Evolutionary conservation across 1,140 invertebrate genomes (phyloP).

Genomic region (Drosophila repletoides): DNA sequence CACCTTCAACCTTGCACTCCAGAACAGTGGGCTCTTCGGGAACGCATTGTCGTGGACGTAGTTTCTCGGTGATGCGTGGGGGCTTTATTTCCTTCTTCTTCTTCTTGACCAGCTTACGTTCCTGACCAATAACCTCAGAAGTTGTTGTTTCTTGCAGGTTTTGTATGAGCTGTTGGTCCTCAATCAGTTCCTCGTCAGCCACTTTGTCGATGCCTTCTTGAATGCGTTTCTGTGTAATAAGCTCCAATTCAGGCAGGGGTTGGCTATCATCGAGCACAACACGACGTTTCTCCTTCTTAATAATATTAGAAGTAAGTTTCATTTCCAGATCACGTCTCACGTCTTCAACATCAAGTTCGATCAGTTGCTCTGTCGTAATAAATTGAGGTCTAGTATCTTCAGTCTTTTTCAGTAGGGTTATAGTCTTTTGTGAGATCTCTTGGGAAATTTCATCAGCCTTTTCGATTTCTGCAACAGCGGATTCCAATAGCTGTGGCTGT

Average conservation of each 20-base stretch:
- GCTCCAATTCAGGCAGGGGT: slow-evolving; percentile 84
- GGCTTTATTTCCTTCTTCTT: slow-evolving; percentile 85
- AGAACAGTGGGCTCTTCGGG: slow-evolving; percentile 86
- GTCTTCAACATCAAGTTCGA: slow-evolving; percentile 80
- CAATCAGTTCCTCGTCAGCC: slow-evolving; percentile 83
- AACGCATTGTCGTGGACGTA: slow-evolving; percentile 87
- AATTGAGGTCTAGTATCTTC: slow-evolving; percentile 76
- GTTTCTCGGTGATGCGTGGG: slow-evolving; percentile 87
- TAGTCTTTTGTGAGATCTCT: slow-evolving; percentile 81
- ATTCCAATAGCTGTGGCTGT: slow-evolving; percentile 71
- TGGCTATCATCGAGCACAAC: slow-evolving; percentile 83
- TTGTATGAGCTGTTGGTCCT: slow-evolving; percentile 80
- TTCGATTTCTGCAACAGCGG: slow-evolving; percentile 68
- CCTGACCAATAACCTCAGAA: slow-evolving; percentile 75
- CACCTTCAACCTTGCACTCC: slow-evolving; percentile 88
- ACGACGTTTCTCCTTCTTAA: slow-evolving; percentile 77
- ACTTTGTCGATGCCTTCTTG: slow-evolving; percentile 83
- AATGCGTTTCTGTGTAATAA: slow-evolving; percentile 82
- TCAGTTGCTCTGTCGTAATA: slow-evolving; percentile 77
- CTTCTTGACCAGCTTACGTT: slow-evolving; percentile 82
- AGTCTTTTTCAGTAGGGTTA: slow-evolving; percentile 75
- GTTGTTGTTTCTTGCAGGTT: slow-evolving; percentile 82
- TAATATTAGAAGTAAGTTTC: slow-evolving; percentile 83
- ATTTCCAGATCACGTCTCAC: slow-evolving; percentile 83
- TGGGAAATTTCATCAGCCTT: slow-evolving; percentile 75